phyloP scores from a whole-genome alignment of 2,113 vertebrate species.

The Dicaeum eximium region DNA sequence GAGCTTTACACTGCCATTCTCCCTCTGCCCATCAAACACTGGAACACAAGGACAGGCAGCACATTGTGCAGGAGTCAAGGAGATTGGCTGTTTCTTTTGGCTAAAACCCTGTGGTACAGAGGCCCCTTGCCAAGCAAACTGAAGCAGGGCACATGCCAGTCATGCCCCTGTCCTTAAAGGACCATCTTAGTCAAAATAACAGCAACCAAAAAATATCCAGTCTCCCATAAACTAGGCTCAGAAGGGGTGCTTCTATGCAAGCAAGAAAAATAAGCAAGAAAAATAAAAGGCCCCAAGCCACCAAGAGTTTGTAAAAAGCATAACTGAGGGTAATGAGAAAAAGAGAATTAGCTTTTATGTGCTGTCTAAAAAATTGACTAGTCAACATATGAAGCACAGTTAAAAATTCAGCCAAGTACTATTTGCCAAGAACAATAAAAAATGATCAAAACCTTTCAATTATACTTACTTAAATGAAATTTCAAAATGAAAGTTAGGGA shows the following conservation, averaged over 20 bases:
- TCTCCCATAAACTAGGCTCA: background rate
- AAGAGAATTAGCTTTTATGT: background rate
- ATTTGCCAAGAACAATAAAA: background rate
- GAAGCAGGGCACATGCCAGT: background rate
- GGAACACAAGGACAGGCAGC: background rate
- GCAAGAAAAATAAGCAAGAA: background rate
- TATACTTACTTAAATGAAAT: background rate
- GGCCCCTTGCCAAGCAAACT: background rate
- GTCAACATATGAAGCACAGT: background rate
- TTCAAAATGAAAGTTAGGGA: background rate
- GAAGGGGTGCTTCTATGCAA: background rate
- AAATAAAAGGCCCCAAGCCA: background rate
- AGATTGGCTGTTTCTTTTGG: background rate
- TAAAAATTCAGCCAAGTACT: background rate
- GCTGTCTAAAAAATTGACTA: background rate
- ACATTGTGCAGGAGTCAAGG: background rate
- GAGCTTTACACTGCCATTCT: background rate
- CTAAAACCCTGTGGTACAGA: background rate
- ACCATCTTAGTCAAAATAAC: background rate
- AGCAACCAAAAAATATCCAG: background rate
- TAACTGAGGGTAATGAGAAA: background rate
- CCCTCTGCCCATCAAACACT: rapidly evolving
- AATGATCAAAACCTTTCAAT: background rate
- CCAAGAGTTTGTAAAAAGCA: background rate
- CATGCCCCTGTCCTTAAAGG: background rate